A percentile compares a stretch with the other conserved stretches of the same genome.
These are phyloP conservation scores for Drosophila setifemur DNA, from an alignment of 1,140 invertebrate genomes.

Conservation along the genomic window DNA sequence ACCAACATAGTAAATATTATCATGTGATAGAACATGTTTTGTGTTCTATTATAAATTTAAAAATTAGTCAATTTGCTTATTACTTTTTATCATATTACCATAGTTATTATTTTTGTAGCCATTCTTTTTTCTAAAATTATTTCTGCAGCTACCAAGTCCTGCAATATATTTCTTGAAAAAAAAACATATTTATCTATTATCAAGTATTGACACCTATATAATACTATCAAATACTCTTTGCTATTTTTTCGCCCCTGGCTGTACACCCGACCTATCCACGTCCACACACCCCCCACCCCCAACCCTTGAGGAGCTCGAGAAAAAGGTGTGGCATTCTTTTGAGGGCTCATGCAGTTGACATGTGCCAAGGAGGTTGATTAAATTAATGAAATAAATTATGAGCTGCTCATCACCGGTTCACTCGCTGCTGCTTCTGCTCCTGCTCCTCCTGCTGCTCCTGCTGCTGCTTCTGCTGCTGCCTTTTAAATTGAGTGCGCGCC, in stretches of 20 bases:
- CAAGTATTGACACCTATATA: too few species aligned
- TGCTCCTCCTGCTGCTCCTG: neutral
- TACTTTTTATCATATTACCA: too few species aligned
- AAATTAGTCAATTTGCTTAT: too few species aligned
- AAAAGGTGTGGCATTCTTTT: constrained; percentile 45
- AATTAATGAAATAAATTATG: constrained; percentile 82
- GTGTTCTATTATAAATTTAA: too few species aligned
- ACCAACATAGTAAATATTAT: too few species aligned
- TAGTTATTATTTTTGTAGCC: too few species aligned
- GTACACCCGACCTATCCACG: neutral
- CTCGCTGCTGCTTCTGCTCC: neutral
- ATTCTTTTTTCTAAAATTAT: too few species aligned
- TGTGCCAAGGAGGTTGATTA: constrained; percentile 77
- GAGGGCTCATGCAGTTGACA: constrained; percentile 70
- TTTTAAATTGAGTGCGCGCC: constrained; percentile 77
- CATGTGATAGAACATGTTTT: too few species aligned
- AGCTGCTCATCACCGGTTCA: constrained; percentile 52
- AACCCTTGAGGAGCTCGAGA: neutral
- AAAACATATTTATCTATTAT: too few species aligned
- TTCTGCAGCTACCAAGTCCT: too few species aligned
- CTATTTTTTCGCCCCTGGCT: neutral
- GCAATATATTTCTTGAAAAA: too few species aligned
- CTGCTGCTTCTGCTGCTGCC: neutral
- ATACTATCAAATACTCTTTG: too few species aligned
- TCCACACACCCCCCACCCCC: neutral